Evolutionary conservation across 2,888 invertebrate species (phyloP), one percentile per base, ranked within the genome.

Genomic region (Trypoxylon attenuatum): DNA sequence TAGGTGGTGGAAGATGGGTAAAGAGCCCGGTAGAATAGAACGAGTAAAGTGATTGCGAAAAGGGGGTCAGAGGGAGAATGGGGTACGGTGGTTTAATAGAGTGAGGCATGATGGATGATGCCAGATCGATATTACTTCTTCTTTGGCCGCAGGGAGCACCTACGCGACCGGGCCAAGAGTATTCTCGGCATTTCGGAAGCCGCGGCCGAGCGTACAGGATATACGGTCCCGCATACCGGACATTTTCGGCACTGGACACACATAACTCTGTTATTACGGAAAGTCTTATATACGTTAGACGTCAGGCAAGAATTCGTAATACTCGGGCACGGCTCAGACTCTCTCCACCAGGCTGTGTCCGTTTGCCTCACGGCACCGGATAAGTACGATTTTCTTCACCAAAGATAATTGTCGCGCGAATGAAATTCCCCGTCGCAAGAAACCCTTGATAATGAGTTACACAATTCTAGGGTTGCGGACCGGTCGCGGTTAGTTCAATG

Each of bases 11-110:
- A 23, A 49, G 45, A 39, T 21, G 25, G 45, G 21, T 29, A 38
- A 13, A 51, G 41, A 50, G 45, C 65, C 67, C 63, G 41, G 56
- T 41, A 71, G 60, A 67, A 76, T 74, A 70, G 75, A 69, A 76
- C 61, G 80, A 75, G 76, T 70, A 81, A 81, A 81, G 81, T 81
- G 81, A 81, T 79, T 79, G 79, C 77, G 78, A 68, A 66, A 73
- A 76, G 59, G 73, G 72, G 76, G 74, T 69, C 67, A 69, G 70
- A 65, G 60, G 71, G 71, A 71, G 67, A 75, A 77, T 68, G 68
- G 73, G 80, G 72, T 74, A 80, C 74, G 80, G 67, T 74, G 80
- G 78, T 81, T 82, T 82, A 82, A 82, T 82, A 82, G 82, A 82
- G 77, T 78, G 78, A 76, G 73, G 77, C 78, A 78, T 82, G 82